Base-by-base conservation (phyloP, 2,113 vertebrate genomes). In the Oryzias curvinotus region DNA sequence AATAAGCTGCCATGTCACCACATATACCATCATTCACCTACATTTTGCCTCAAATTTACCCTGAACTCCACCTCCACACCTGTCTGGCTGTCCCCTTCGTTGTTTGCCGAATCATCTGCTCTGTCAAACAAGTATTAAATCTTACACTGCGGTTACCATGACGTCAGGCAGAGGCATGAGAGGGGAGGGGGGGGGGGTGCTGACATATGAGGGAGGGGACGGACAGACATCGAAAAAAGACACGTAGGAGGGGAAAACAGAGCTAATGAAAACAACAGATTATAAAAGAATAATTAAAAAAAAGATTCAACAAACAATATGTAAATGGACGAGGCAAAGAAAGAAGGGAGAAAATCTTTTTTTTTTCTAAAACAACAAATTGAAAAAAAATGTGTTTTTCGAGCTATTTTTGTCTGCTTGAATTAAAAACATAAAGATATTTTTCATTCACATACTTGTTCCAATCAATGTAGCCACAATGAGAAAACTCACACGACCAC, bases 71-170 rank as follows among this genome's bases (percentile, higher is more conserved):
- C 7, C 18, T 68, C 49, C 47, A 58, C 57, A 52, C 65, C 43
- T 67, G 42, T 53, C 54, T 61, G 23, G 25, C 54, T 55, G 48
- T 53, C 41, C 75, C 18, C 14, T 4, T 79, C 28, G 41, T 75
- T 19, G n/a, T 41, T 19, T 52, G 46, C 26, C 43, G 59, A 78
- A 46, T 71, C 62, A 86, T 63, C 74, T 66, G n/a, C 44, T 50
- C 69, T 67, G 79, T 82, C 45, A 63, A 79, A 52, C 50, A 60
- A 71, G 74, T 63, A 45, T 44, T 57, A 60, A 62, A 60, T 78
- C 56, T 56, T 55, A 51, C 52, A 77, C 47, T 89, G 88, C 84
- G 45, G 83, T 85, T 76, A 62, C 63, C 65, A 64, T 89, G 84
- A 89, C 74, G 82, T 87, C 84, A 85, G 78, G 28, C n/a, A 58